Evolutionary conservation across 2,797 vertebrate genomes (phyloP), one percentile per base, ranked within the genome.

Genomic region (Lepidocolaptes lacrymiger): DNA sequence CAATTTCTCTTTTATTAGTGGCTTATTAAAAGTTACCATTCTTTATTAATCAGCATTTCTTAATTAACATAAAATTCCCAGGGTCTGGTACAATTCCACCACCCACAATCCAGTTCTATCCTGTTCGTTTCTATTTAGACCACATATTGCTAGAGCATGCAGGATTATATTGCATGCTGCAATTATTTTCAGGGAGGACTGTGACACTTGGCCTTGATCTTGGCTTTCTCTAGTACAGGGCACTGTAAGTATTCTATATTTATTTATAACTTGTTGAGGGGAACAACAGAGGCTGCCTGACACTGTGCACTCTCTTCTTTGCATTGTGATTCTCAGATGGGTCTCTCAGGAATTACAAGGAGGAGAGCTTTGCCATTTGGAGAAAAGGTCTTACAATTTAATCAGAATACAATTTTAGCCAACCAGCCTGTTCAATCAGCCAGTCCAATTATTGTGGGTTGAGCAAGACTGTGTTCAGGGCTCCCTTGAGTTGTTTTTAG

Each of bases 151-250:
- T 82, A 4, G 80, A 91, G 74, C 63, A 67, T 64, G 83, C 72
- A 59, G 87, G 95, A 85, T 96, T 93, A 43, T 76, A 74, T 88
- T 96, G 88, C 93, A 91, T 68, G 67, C 94, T 73, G 77, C 78
- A 91, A 79, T 96, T 96, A 89, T 95, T 95, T 96, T 88, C 91
- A 74, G 94, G 67, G 77, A 90, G 93, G 94, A 67, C 88, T 90
- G 76, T 91, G 87, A 94, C 96, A 86, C 92, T 94, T 92, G 80
- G 95, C 96, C 96, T 95, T 95, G 95, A 93, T 95, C 94, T 95
- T 95, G 93, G 48, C 91, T 95, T 95, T 91, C 83, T 79, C 55
- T 88, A 32, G 56, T 78, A 73, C 76, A 86, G 76, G 88, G 51
- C 44, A 16, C 71, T 82, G 89, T 76, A 91, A 78, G 80, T 90